Evolutionary conservation across 2,888 invertebrate genomes (phyloP), one percentile per base, ranked within the genome.

Genomic region (Dimorphilus gyrociliatus): DNA sequence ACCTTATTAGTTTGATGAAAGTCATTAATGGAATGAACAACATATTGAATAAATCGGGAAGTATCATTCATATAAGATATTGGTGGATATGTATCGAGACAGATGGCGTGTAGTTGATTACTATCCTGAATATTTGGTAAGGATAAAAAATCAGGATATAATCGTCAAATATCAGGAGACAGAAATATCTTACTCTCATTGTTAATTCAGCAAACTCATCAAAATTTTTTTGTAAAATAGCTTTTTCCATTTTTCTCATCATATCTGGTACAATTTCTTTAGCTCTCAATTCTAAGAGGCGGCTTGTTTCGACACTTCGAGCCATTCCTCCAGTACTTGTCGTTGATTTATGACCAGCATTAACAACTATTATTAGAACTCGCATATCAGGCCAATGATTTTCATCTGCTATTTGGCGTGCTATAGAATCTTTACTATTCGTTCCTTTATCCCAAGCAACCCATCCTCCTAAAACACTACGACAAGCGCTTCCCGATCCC

Each of bases 41-140:
- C 64, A 36, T 76, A 68, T 3, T 78, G 71, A 32, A 97, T 76
- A 16, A 71, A 66, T 55, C 78, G 75, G 1, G 94, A 92, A 1
- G 73, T 69, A 51, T 85, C 80, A 51, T 79, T 90, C 76, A 94
- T 74, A 57, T 99, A 99, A 10, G 75, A 69, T 57, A 80, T 78
- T 1, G 97, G 92, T 14, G 97, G 94, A 66, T 73, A 85, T 0
- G 92, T 81, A 57, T 94, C 94, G 37, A 85, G 64, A 49, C 84
- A 84, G 16, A 84, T 69, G 0, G 90, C 86, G 69, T 97, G 97
- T 51, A 97, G 77, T 57, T 90, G 84, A 69, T 97, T 94, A 37
- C 90, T 90, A 51, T 97, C 97, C 61, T 60, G 42, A 8, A 39
- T 46, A 34, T 18, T 29, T 4, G 16, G 15, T 15, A 3, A 27